Conservation (phyloP, 1,140 invertebrate species). For the Triops cancriformis region DNA sequence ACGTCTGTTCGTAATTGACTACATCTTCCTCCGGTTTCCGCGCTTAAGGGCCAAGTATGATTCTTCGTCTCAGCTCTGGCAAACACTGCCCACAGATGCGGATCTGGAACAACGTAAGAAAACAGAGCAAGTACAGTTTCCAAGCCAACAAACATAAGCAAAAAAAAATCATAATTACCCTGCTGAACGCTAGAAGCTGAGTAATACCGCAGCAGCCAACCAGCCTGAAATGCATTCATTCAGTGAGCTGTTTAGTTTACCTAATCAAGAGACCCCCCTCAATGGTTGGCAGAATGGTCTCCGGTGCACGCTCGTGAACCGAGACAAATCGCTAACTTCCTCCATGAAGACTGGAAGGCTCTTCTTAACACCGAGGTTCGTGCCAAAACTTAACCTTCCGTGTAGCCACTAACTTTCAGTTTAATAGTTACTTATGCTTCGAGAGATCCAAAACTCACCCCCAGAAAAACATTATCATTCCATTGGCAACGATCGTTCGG, state of each 20-base stretch:
- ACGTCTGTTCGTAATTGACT: conserved; percentile 42
- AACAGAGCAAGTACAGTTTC: conserved; percentile 21
- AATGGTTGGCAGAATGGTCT: conserved; percentile 37
- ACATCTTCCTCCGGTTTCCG: conserved; percentile 40
- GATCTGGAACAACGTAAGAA: conserved; percentile 37
- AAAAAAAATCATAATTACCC: neutral
- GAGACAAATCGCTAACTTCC: conserved; percentile 40
- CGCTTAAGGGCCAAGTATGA: conserved; percentile 41
- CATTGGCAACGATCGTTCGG: conserved; percentile 38
- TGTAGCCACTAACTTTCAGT: conserved; percentile 23
- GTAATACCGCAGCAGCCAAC: conserved; percentile 20
- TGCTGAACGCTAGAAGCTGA: conserved; percentile 13
- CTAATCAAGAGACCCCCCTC: conserved; percentile 21
- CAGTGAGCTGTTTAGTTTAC: conserved; percentile 23
- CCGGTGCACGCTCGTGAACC: conserved; percentile 41
- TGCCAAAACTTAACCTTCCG: conserved; percentile 15
- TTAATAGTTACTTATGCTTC: conserved; percentile 43
- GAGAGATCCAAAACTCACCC: conserved; percentile 41
- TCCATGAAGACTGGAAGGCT: conserved; percentile 43
- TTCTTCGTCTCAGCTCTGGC: conserved; percentile 38
- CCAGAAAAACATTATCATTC: conserved; percentile 41
- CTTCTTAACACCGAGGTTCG: conserved; percentile 42
- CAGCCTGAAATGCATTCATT: conserved; percentile 19
- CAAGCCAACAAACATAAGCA: neutral
- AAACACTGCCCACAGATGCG: conserved; percentile 39